Percentiles rank a stretch among this genome's conserved stretches.
Conservation (phyloP, 2,888 invertebrate species). For the Acrobasis suavella region DNA sequence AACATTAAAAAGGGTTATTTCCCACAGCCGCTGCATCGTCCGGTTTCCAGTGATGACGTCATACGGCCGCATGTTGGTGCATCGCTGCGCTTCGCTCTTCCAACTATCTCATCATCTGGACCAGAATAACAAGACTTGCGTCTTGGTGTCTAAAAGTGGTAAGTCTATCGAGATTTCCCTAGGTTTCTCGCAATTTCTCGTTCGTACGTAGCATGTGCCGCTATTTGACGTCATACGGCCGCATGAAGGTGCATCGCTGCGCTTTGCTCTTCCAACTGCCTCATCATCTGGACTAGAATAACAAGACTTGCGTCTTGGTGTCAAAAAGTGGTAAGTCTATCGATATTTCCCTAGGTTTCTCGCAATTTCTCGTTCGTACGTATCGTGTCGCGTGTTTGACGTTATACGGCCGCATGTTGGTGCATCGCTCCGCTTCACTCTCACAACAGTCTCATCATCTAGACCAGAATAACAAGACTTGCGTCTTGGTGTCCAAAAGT, state of each 20-base stretch:
- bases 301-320: slow-evolving; percentile 90
- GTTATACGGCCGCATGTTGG: slow-evolving; percentile 97
- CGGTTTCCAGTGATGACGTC: slow-evolving; percentile 97
- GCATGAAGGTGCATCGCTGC: slow-evolving; percentile 97
- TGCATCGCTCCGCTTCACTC: slow-evolving; percentile 95
- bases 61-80: slow-evolving; percentile 97
- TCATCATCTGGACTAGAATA: slow-evolving; percentile 94
- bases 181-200: neutral
- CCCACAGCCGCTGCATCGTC: slow-evolving; percentile 86
- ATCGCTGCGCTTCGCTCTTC: slow-evolving; percentile 96
- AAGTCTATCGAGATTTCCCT: slow-evolving; percentile 50
- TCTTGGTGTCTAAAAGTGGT: slow-evolving; percentile 92
- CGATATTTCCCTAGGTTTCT: neutral
- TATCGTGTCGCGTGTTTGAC: slow-evolving; percentile 69
- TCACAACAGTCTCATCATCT: slow-evolving; percentile 97
- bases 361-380: neutral
- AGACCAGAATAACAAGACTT: slow-evolving; percentile 90
- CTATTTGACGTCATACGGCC: slow-evolving; percentile 91
- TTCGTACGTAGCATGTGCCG: no score
- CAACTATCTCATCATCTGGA: slow-evolving; percentile 97
- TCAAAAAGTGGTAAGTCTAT: slow-evolving; percentile 87
- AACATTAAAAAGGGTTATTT: no score
- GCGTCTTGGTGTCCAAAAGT: slow-evolving; percentile 93
- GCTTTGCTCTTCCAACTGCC: slow-evolving; percentile 97
- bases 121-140: slow-evolving; percentile 89